A percentile compares a stretch with the other conserved stretches of the same genome.
These are phyloP conservation scores for Scelioninae gen. 1 DNA, from an alignment of 2,888 invertebrate genomes.

Conservation along the genomic window DNA sequence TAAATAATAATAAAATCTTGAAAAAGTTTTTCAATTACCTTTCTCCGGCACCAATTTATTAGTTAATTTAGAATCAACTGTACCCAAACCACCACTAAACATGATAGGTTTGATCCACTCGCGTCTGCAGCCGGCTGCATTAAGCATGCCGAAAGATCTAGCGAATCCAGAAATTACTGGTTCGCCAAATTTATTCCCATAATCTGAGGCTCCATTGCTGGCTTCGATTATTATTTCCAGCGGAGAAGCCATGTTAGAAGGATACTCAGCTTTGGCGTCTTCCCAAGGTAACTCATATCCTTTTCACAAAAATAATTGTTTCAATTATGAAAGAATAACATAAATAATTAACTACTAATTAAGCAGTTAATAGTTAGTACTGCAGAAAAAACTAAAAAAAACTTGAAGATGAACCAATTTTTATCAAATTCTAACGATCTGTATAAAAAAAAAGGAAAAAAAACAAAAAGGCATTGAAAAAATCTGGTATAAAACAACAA, in stretches of 20 bases:
- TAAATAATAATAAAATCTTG: background rate
- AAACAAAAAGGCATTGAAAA: too few relatives aligned
- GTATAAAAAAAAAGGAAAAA: too few relatives aligned
- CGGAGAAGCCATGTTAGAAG: constrained; percentile 95
- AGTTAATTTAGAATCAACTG: constrained; percentile 93
- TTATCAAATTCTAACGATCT: too few relatives aligned
- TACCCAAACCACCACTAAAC: constrained; percentile 98
- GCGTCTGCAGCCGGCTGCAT: constrained; percentile 88
- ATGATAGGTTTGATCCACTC: constrained; percentile 99
- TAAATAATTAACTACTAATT: too few relatives aligned
- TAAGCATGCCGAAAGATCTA: constrained; percentile 93
- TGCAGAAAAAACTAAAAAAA: too few relatives aligned
- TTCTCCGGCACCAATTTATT: constrained; percentile 90
- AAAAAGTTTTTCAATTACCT: constrained; percentile 84
- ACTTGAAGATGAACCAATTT: too few relatives aligned
- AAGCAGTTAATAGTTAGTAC: too few relatives aligned
- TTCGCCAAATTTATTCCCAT: constrained; percentile 99
- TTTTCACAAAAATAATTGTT: constrained; percentile 80
- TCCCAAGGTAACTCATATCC: constrained; percentile 96
- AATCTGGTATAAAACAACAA: too few relatives aligned
- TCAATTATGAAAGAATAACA: too few relatives aligned
- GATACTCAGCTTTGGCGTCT: constrained; percentile 88
- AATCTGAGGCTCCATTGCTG: constrained; percentile 99
- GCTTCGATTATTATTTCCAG: constrained; percentile 96
- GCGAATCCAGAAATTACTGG: constrained; percentile 96